A percentile compares a stretch with the other conserved stretches of the same genome.
These are phyloP conservation scores for Agrilus cyanescens DNA, from an alignment of 2,888 invertebrate genomes.

Conservation along the genomic window DNA sequence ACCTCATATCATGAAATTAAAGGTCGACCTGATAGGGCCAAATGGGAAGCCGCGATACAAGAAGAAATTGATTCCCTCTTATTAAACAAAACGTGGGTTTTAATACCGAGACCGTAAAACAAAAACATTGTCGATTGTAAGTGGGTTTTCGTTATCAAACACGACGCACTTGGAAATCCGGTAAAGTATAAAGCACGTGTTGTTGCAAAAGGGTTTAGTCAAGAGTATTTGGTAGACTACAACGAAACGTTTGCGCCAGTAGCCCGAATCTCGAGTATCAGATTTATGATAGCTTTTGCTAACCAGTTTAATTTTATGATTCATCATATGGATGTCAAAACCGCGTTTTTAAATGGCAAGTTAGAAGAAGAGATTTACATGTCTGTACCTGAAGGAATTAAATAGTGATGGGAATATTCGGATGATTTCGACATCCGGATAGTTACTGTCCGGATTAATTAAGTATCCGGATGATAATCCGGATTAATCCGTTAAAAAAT, in stretches of 20 bases:
- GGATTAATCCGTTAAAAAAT: too few species aligned
- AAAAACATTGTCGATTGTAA: too few species aligned
- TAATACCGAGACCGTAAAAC: neutral
- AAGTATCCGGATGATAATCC: too few species aligned
- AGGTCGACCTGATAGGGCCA: slow-evolving; percentile 9
- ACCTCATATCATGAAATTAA: slow-evolving; percentile 10
- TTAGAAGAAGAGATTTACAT: slow-evolving; percentile 18
- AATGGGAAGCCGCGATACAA: slow-evolving; percentile 13
- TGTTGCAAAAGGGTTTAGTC: slow-evolving; percentile 13
- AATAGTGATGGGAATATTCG: too few species aligned
- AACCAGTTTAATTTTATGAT: slow-evolving; percentile 13
- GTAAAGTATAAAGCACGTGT: neutral
- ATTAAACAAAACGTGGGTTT: slow-evolving; percentile 1
- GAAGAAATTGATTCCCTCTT: slow-evolving; percentile 12
- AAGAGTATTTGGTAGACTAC: slow-evolving; percentile 10
- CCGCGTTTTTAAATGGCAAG: slow-evolving; percentile 20
- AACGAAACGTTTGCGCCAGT: slow-evolving; percentile 13
- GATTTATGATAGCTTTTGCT: slow-evolving; percentile 14
- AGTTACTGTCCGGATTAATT: too few species aligned
- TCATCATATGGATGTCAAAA: slow-evolving; percentile 19
- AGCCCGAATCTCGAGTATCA: slow-evolving; percentile 9
- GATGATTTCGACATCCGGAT: too few species aligned
- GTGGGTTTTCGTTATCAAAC: neutral
- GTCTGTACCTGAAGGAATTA: slow-evolving; percentile 12
- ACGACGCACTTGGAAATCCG: neutral